Percentiles rank a stretch among this genome's conserved stretches.
Conservation (phyloP, 2,797 vertebrate genomes). For the Smutsia gigantea region DNA sequence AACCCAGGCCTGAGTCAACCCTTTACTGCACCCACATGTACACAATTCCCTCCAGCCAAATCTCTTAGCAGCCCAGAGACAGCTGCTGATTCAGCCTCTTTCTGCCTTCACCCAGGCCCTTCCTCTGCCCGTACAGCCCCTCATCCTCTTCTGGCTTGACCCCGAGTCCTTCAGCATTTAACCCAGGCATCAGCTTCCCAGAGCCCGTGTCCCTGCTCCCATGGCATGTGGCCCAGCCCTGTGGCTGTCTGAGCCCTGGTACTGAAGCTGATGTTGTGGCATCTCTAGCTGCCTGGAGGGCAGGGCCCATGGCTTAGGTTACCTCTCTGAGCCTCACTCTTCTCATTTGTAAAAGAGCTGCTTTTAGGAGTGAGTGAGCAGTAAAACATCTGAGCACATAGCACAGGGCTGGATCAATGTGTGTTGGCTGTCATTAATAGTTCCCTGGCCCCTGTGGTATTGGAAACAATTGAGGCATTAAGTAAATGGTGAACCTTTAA, state of each 20-base stretch:
- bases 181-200: not conserved
- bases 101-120: not conserved
- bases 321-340: not conserved
- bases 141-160: not conserved
- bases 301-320: not conserved
- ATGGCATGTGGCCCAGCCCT: too few species aligned
- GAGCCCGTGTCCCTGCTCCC: not conserved
- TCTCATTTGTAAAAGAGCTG: not conserved
- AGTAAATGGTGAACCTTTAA: not conserved
- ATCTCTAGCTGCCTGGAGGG: not conserved
- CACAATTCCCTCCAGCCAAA: too few species aligned
- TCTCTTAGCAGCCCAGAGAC: not conserved
- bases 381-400: accelerated
- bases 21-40: not conserved
- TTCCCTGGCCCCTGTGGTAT: not conserved
- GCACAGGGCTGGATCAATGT: accelerated
- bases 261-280: not conserved
- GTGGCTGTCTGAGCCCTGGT: not conserved
- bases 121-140: not conserved
- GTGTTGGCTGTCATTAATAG: not conserved
- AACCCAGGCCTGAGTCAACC: not conserved
- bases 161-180: not conserved
- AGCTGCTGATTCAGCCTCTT: not conserved
- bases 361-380: not conserved
- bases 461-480: not conserved